Evolutionary conservation across 2,797 vertebrate genomes (phyloP), one percentile per base, ranked within the genome.

Genomic region (Danio choprae): DNA sequence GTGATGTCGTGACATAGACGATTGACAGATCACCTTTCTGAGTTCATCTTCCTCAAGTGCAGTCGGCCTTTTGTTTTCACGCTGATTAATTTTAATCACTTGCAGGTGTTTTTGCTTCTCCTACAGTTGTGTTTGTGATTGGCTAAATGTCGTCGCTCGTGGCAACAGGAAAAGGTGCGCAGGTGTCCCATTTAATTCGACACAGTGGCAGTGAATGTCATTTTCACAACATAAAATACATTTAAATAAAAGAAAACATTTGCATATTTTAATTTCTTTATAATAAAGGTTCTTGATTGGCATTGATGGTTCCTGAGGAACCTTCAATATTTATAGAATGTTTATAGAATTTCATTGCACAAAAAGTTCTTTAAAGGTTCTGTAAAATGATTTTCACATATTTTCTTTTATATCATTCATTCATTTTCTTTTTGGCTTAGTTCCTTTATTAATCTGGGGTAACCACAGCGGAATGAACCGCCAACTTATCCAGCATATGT

Each of bases 51-150:
- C 43, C 5, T 75, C 8, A 7, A 1, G 2, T 63, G 6, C 9
- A 6, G 4, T 64, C 5, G 0, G 18, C 60, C 40, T 43, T 77
- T 74, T 56, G 50, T 56, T 18, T 29, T n/a, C 51, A n/a, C 20
- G 7, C 16, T 67, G 40, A 67, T 65, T 67, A 67, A 56, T 11
- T 77, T 36, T 58, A 56, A 67, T 77, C 51, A 56, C 62, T 36
- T 36, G 11, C 63, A 67, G 74, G 15, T 77, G 62, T 56, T 58
- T 67, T 67, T 29, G 40, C 16, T 53, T 64, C n/a, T 65, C 44
- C 4, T 5, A 36, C 22, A 53, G 8, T 44, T 55, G 48, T 13
- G 41, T 41, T 65, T 3, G 2, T 58, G 74, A 67, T 77, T 77
- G 62, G 62, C 51, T 36, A 64, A 77, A 56, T 38, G 63, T n/a